Percentiles rank a stretch among this genome's conserved stretches.
These are phyloP conservation scores for Cerceris ruficornis DNA, from an alignment of 2,888 invertebrate genomes.

Conservation along the genomic window DNA sequence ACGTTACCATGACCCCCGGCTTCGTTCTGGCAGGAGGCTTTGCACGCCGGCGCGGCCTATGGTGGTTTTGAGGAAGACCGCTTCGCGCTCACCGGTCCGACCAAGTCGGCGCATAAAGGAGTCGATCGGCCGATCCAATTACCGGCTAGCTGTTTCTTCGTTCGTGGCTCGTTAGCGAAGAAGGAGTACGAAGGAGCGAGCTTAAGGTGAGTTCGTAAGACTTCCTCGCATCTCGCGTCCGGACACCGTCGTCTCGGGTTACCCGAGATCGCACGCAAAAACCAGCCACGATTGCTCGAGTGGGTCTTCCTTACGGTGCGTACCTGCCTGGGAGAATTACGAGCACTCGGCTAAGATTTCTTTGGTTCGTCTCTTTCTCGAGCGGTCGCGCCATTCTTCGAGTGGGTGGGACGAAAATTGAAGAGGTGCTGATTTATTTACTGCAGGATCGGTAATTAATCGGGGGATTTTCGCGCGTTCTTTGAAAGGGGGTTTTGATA, in stretches of 20 bases:
- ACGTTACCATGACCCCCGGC: constrained; percentile 63
- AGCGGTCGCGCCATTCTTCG: constrained; percentile 6
- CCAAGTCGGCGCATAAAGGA: constrained; percentile 60
- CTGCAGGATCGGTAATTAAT: too few relatives aligned
- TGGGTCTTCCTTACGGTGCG: constrained; percentile 52
- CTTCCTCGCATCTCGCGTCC: constrained; percentile 57
- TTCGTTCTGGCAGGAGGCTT: constrained; percentile 37
- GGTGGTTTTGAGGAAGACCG: constrained; percentile 67
- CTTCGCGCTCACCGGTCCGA: constrained; percentile 42
- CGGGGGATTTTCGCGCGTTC: too few relatives aligned
- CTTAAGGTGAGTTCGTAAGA: constrained; percentile 65
- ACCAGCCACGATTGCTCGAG: constrained; percentile 42
- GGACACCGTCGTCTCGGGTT: constrained; percentile 43
- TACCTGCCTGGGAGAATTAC: constrained; percentile 33
- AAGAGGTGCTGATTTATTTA: too few relatives aligned
- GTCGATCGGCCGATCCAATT: constrained; percentile 66
- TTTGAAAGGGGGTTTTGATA: too few relatives aligned
- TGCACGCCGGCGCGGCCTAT: constrained; percentile 4
- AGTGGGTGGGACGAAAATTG: neutral
- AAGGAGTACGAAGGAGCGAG: constrained; percentile 32
- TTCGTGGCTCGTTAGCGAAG: constrained; percentile 65
- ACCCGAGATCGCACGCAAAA: constrained; percentile 53
- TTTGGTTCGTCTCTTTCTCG: constrained; percentile 19
- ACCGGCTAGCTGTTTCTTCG: constrained; percentile 63
- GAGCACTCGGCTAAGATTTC: constrained; percentile 59